These are phyloP conservation scores for Notechis scutatus DNA, from an alignment of 2,113 vertebrate species.

Conservation along the genomic window DNA sequence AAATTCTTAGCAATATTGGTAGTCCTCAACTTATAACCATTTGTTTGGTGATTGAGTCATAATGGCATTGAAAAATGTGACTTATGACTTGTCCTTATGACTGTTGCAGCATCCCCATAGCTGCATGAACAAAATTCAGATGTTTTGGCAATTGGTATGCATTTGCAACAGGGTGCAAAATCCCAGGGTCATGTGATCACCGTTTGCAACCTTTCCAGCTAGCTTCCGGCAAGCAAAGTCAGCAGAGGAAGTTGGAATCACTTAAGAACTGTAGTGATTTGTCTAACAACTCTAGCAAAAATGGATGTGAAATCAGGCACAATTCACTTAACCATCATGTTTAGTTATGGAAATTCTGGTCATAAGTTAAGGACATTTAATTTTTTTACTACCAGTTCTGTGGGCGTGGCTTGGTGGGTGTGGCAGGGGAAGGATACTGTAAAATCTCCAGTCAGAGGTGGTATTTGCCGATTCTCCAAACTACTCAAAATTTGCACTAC, in stretches of 20 bases:
- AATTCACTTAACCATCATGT: neutral
- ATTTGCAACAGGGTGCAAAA: neutral
- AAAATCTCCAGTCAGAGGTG: too few species aligned
- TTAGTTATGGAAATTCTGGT: neutral
- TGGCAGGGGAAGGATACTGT: too few species aligned
- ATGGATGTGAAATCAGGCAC: neutral
- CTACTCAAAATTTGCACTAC: too few species aligned
- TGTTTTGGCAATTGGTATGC: neutral
- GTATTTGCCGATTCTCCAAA: too few species aligned
- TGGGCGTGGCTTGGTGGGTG: too few species aligned
- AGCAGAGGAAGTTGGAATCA: neutral
- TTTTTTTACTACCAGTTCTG: too few species aligned
- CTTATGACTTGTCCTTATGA: neutral
- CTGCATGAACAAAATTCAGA: neutral
- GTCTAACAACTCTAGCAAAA: neutral
- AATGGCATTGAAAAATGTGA: neutral
- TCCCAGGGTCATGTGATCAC: neutral
- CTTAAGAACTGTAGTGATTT: neutral
- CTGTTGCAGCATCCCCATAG: neutral
- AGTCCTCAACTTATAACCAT: neutral
- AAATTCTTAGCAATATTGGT: neutral
- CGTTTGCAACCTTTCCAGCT: neutral
- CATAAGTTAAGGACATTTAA: neutral
- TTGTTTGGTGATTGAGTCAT: neutral
- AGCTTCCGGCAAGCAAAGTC: neutral